Percentiles rank a stretch among this genome's conserved stretches.
These are phyloP conservation scores for Hirundo rustica DNA, from an alignment of 2,797 vertebrate species.

Conservation along the genomic window DNA sequence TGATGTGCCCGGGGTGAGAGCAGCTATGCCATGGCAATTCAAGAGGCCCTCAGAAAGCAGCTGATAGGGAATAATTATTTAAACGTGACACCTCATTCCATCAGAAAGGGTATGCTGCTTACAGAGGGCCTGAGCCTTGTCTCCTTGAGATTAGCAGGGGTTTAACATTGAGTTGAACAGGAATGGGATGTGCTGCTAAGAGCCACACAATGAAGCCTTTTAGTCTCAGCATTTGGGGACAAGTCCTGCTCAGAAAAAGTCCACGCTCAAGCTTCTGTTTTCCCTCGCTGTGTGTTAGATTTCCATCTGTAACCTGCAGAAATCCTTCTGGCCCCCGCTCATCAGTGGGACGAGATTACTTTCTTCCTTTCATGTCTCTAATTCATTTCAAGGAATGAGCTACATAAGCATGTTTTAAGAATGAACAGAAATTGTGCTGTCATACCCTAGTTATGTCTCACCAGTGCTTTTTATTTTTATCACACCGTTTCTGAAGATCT, in stretches of 20 bases:
- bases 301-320: not conserved
- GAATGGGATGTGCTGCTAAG: not conserved
- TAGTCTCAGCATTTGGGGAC: not conserved
- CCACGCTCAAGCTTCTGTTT: not conserved
- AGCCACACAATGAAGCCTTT: not conserved
- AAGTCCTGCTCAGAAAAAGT: not conserved
- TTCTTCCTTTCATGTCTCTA: not conserved
- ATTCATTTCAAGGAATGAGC: not conserved
- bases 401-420: not conserved
- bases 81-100: conserved; percentile 29
- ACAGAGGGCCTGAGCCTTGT: not conserved
- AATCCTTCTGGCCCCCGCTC: not conserved
- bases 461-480: not conserved
- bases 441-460: not conserved
- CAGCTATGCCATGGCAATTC: not conserved
- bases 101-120: not conserved
- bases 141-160: not conserved
- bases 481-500: not conserved
- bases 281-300: not conserved
- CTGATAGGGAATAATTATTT: conserved; percentile 44
- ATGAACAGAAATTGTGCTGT: not conserved
- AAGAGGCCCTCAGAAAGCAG: conserved; percentile 3
- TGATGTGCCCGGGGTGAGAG: not conserved
- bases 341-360: not conserved
- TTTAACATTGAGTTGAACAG: not conserved